Percentiles rank a stretch among this genome's conserved stretches.
Evolutionary conservation across 2,888 invertebrate genomes (phyloP).

Genomic region (Stenchaetothrips biformis): DNA sequence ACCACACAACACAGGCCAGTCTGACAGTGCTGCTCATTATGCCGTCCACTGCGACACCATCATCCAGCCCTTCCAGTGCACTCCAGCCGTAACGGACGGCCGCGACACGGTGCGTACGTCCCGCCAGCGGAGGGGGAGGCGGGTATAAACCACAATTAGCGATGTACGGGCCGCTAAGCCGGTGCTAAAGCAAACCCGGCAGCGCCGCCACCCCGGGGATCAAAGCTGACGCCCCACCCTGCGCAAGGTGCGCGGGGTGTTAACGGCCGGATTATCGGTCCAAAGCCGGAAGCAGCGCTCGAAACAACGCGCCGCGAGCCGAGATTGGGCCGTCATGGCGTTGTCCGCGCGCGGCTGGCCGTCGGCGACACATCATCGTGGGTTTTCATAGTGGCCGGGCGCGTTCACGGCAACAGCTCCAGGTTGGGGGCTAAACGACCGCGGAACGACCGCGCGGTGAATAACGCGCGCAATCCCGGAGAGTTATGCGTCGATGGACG

Average conservation of each 20-base stretch:
- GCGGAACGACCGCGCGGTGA: neutral
- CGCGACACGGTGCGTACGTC: too few species aligned
- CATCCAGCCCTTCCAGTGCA: too few species aligned
- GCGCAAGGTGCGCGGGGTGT: too few species aligned
- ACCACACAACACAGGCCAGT: neutral
- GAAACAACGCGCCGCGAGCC: neutral
- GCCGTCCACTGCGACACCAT: neutral
- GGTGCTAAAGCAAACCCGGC: neutral
- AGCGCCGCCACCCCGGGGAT: too few species aligned
- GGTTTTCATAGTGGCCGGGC: conserved; percentile 7
- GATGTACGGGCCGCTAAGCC: neutral
- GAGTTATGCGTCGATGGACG: conserved; percentile 10
- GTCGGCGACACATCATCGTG: neutral
- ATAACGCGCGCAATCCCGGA: conserved; percentile 2
- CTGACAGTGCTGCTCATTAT: conserved; percentile 7
- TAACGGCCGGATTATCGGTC: too few species aligned
- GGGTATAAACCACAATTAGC: conserved; percentile 39
- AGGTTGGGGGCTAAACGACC: neutral
- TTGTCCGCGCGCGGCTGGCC: conserved; percentile 14
- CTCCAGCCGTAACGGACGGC: too few species aligned
- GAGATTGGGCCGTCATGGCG: conserved; percentile 11
- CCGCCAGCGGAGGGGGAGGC: conserved; percentile 47
- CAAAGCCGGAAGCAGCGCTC: too few species aligned
- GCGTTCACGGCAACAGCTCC: too few species aligned
- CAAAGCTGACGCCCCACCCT: too few species aligned